Conservation (phyloP, 1,140 invertebrate genomes). For the Drosophila malerkotliana region DNA sequence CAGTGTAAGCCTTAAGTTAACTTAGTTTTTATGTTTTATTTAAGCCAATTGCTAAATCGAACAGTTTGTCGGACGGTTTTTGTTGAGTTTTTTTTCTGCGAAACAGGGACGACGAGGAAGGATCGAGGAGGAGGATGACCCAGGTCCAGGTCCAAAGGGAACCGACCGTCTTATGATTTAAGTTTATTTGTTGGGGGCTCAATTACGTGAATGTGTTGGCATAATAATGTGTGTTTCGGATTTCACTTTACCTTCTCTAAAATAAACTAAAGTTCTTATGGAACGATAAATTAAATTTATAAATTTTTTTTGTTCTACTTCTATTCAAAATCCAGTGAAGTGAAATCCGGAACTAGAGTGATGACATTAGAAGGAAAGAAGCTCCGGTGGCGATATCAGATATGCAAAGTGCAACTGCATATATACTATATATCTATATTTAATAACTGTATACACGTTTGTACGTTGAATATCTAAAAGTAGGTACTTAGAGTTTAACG, state of each 20-base stretch:
- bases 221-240: slow-evolving; percentile 4
- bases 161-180: slow-evolving; percentile 53
- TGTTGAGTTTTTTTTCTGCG: slow-evolving; percentile 45
- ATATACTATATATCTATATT: slow-evolving; percentile 53
- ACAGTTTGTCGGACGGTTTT: slow-evolving; percentile 38
- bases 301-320: neutral
- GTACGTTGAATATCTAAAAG: slow-evolving; percentile 66
- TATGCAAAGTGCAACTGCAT: slow-evolving; percentile 42
- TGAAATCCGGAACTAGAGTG: slow-evolving; percentile 1
- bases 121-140: slow-evolving; percentile 12
- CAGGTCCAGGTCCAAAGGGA: slow-evolving; percentile 18
- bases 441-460: slow-evolving; percentile 66
- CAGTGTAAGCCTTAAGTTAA: slow-evolving; percentile 73
- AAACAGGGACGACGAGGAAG: slow-evolving; percentile 3
- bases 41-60: slow-evolving; percentile 58
- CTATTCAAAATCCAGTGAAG: slow-evolving; percentile 1
- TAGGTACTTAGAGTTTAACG: slow-evolving; percentile 76
- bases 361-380: slow-evolving; percentile 7
- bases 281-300: neutral
- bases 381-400: slow-evolving; percentile 38
- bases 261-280: neutral
- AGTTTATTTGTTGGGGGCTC: slow-evolving; percentile 64
- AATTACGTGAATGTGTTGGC: slow-evolving; percentile 40
- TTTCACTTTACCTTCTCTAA: slow-evolving; percentile 5
- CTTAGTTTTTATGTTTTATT: slow-evolving; percentile 74